Evolutionary conservation across 1,140 invertebrate species (phyloP), one percentile per base, ranked within the genome.

Genomic region (Drosophila equinoxialis): DNA sequence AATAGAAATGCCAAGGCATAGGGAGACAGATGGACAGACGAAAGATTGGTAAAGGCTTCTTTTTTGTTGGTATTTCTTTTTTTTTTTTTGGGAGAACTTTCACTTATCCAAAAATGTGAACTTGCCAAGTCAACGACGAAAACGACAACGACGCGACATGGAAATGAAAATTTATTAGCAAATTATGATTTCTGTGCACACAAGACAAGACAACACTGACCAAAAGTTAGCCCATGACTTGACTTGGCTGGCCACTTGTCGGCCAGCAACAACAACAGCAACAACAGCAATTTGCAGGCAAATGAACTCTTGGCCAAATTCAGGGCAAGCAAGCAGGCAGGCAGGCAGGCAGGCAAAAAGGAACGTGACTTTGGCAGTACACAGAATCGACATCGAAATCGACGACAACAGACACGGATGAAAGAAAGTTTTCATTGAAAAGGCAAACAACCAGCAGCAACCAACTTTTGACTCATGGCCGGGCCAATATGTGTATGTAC

Each of bases 161-260:
- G 73, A 83, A 87, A 80, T 87, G 79, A 65, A 86, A 86, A 86
- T 86, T 87, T 87, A 86, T 86, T 86, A 83, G 83, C 79, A 76
- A 86, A 87, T 86, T 86, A 86, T 86, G 83, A 87, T 86, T 86
- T 82, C 83, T 73, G 81, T 59, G 81, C 79, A 75, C 79, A 81
- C 35, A 37, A 37, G 35, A 37, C 35, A 37, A 10, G 66, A 51
- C 71, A 20, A 42, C 41, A 30, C 23, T 58, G 33, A 54, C 58
- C 60, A 64, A 60, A 30, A 30, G 33, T 37, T 55, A 42, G 58
- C 66, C 59, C 70, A 66, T 65, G 63, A 48, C 79, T 68, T 77
- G 79, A 74, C 79, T 68, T 73, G 79, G 74, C 63, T 58, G 65
- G 66, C 58, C 71, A 64, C 69, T 26, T 41, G 65, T 73, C 72